Conservation (phyloP, 2,888 invertebrate species). For the Cyrtodaria siliqua region DNA sequence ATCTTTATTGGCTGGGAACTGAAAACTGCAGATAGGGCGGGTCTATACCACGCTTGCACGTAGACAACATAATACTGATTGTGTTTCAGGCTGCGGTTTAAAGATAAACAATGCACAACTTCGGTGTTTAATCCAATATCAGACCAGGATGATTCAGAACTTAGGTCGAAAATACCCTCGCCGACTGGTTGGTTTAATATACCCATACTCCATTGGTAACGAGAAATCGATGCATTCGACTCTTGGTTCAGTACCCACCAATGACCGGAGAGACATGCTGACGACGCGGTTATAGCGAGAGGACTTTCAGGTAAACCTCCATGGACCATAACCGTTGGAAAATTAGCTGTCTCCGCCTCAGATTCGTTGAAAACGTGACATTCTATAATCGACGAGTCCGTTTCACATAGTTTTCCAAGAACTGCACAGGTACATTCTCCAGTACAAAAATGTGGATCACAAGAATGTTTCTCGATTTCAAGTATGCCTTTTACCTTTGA, state of each 20-base stretch:
- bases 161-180: slow-evolving; percentile 54
- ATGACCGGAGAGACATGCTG: slow-evolving; percentile 49
- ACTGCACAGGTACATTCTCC: slow-evolving; percentile 60
- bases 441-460: slow-evolving; percentile 56
- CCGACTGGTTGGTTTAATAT: slow-evolving; percentile 42
- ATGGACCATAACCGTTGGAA: background rate
- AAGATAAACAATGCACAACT: slow-evolving; percentile 54
- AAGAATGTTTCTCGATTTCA: slow-evolving; percentile 55
- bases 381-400: no score
- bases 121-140: slow-evolving; percentile 49
- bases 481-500: background rate
- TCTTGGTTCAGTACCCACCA: no score
- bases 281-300: slow-evolving; percentile 18
- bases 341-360: background rate
- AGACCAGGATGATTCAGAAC: slow-evolving; percentile 56
- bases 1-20: slow-evolving; percentile 40
- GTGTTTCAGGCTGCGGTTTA: slow-evolving; percentile 22
- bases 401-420: slow-evolving; percentile 56
- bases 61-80: slow-evolving; percentile 51
- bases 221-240: slow-evolving; percentile 17
- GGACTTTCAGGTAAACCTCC: background rate
- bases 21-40: slow-evolving; percentile 27
- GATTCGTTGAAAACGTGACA: no score
- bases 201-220: slow-evolving; percentile 69
- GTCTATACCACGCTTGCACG: slow-evolving; percentile 60